phyloP scores from a whole-genome alignment of 2,797 vertebrate species.

The Poeciliopsis presidionis region DNA sequence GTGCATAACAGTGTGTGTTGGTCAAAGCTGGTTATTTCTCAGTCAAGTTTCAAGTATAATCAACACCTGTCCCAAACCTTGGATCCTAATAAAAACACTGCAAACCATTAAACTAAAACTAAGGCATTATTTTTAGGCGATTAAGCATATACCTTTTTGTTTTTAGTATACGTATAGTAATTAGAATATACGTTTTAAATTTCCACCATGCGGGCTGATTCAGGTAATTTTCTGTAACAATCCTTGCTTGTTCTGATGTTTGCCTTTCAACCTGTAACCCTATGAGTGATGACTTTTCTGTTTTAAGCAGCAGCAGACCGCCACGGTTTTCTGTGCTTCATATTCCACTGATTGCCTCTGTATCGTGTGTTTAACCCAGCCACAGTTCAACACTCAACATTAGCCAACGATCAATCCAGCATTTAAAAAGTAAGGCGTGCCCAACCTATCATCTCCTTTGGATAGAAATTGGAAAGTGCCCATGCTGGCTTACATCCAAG shows the following conservation, averaged over 20 bases:
- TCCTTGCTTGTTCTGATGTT: constrained; percentile 21
- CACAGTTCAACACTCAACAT: constrained; percentile 44
- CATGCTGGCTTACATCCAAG: constrained; percentile 37
- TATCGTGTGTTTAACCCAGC: constrained; percentile 45
- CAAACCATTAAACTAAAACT: background rate
- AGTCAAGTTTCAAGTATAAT: background rate
- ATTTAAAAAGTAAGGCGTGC: constrained; percentile 44
- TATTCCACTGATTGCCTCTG: constrained; percentile 51
- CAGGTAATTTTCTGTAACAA: constrained; percentile 7
- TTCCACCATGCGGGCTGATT: background rate
- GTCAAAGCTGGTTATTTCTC: background rate
- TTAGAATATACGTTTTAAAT: background rate
- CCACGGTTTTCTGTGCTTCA: constrained; percentile 36
- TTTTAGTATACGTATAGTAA: background rate
- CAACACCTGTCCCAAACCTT: background rate
- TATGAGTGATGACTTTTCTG: constrained; percentile 22
- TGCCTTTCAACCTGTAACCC: constrained; percentile 20
- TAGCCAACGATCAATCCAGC: constrained; percentile 58
- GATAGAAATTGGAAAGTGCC: constrained; percentile 38
- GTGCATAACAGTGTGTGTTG: background rate
- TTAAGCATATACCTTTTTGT: constrained; percentile 1
- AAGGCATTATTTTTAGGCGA: background rate
- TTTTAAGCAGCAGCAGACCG: constrained; percentile 31
- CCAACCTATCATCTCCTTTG: constrained; percentile 36
- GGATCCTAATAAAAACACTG: background rate